Evolutionary conservation across 2,113 vertebrate species (phyloP).

Genomic region (Notiomystis cincta): DNA sequence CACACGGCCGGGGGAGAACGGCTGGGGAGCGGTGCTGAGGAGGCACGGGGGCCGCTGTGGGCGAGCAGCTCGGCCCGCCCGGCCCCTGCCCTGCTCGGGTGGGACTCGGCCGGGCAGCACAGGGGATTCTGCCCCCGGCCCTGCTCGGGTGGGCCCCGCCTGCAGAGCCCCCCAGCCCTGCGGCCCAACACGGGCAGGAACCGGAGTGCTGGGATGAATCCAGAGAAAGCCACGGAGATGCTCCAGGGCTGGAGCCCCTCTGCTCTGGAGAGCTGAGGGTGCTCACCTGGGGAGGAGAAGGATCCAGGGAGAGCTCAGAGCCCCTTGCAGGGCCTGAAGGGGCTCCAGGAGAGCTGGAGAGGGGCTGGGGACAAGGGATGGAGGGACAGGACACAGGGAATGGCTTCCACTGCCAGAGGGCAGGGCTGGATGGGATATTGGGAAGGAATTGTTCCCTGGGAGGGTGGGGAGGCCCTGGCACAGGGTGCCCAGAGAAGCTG

Average conservation of each 20-base stretch:
- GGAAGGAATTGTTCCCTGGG: background rate
- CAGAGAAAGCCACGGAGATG: background rate
- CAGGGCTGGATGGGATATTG: rapidly evolving
- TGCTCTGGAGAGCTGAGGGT: background rate
- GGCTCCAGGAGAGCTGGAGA: background rate
- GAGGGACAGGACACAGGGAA: background rate
- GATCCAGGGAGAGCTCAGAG: background rate
- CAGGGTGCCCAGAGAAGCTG: background rate
- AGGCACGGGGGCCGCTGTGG: too few species aligned
- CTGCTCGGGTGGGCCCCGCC: background rate
- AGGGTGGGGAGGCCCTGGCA: background rate
- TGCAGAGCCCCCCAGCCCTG: background rate
- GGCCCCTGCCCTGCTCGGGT: background rate
- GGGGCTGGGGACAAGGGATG: background rate
- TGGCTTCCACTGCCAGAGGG: background rate
- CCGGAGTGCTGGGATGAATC: background rate
- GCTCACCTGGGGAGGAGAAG: background rate
- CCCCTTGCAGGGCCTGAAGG: background rate
- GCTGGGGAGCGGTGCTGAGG: background rate
- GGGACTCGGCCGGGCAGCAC: background rate
- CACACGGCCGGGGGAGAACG: background rate
- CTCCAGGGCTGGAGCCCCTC: background rate
- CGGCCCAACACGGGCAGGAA: background rate
- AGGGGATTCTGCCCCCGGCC: background rate
- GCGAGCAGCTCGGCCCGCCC: background rate